Conservation (phyloP, 2,797 vertebrate genomes). For the Dallia pectoralis region DNA sequence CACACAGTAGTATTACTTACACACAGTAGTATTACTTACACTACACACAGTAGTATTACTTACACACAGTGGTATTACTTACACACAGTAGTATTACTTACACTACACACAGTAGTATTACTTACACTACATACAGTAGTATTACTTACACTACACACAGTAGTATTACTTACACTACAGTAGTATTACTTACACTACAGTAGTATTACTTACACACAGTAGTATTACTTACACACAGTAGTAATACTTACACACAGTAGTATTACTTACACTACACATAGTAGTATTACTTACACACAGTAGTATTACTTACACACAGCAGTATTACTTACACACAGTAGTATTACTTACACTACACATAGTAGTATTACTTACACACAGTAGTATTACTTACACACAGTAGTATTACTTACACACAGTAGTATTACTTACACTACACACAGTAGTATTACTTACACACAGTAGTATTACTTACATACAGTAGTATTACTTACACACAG, state of each 20-base stretch:
- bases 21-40: slow-evolving; percentile 26
- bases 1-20: no score
- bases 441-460: slow-evolving; percentile 25
- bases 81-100: slow-evolving; percentile 27
- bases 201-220: slow-evolving; percentile 24
- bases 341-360: slow-evolving; percentile 28
- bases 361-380: no score
- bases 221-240: slow-evolving; percentile 30
- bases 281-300: no score
- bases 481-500: no score
- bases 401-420: no score
- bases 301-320: slow-evolving; percentile 29
- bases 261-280: slow-evolving; percentile 28
- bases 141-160: slow-evolving; percentile 29
- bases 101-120: slow-evolving; percentile 20
- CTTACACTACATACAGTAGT: no score
- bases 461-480: slow-evolving; percentile 26
- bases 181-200: slow-evolving; percentile 27
- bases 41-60: slow-evolving; percentile 7
- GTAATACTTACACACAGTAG: no score
- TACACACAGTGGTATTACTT: no score
- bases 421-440: slow-evolving; percentile 28
- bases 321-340: no score
- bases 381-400: slow-evolving; percentile 27
- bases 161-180: no score